These are phyloP conservation scores for Melipona quadrifasciata DNA, from an alignment of 1,140 invertebrate genomes.

Conservation along the genomic window DNA sequence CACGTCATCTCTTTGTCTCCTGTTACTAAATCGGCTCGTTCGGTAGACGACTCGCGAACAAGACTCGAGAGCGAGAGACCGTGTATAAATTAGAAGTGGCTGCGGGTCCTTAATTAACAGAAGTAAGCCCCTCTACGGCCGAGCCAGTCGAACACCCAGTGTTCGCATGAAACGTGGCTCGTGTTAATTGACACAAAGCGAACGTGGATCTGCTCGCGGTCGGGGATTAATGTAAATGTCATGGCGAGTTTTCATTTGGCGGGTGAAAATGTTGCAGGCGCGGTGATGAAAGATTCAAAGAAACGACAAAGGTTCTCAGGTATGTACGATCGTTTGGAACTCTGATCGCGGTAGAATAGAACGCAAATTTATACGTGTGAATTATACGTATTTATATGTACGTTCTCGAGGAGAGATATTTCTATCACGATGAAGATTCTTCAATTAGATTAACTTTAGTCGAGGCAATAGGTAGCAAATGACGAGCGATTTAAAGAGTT, in stretches of 20 bases:
- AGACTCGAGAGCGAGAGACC: conserved; percentile 20
- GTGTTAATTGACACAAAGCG: conserved; percentile 11
- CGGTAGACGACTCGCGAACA: conserved; percentile 22
- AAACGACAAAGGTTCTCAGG: background rate
- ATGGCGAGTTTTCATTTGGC: background rate
- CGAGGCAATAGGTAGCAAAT: no score
- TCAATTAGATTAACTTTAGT: no score
- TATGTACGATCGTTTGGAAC: background rate
- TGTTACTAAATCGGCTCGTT: conserved; percentile 58
- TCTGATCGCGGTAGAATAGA: background rate
- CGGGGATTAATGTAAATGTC: conserved; percentile 3
- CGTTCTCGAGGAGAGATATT: background rate
- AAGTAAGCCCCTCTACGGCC: background rate
- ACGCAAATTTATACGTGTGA: background rate
- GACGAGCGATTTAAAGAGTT: no score
- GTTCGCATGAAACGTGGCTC: background rate
- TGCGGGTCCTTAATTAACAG: conserved; percentile 31
- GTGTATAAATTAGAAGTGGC: conserved; percentile 2
- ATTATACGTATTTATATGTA: background rate
- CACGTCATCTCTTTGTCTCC: conserved; percentile 67
- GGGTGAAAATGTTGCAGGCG: background rate
- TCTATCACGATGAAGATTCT: background rate
- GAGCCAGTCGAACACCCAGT: no score
- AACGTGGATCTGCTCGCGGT: background rate
- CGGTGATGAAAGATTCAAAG: background rate